Percentiles rank a stretch among this genome's conserved stretches.
phyloP scores from a whole-genome alignment of 2,888 invertebrate species.

The Cyrtodaria siliqua region DNA sequence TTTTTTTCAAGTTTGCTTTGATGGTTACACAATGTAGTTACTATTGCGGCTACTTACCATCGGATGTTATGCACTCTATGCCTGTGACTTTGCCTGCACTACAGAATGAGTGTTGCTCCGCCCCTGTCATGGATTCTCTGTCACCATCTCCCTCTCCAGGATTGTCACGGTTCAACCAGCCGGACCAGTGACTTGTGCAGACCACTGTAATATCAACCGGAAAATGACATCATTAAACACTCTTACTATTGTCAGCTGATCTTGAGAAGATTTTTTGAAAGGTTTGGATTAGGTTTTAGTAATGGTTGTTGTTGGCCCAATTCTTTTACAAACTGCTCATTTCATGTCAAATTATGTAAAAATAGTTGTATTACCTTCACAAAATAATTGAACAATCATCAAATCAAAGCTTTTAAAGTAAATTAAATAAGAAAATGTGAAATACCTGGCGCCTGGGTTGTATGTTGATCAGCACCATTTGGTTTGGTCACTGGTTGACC shows the following conservation, averaged over 20 bases:
- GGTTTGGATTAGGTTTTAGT: too few species aligned
- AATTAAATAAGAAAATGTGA: not conserved
- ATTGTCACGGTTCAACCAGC: constrained; percentile 68
- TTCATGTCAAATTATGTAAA: too few species aligned
- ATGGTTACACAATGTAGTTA: too few species aligned
- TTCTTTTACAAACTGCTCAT: too few species aligned
- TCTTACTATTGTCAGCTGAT: too few species aligned
- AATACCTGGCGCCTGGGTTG: not conserved
- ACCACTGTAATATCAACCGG: too few species aligned
- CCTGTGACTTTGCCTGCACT: constrained; percentile 74
- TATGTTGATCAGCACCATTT: constrained; percentile 8
- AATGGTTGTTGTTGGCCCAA: too few species aligned
- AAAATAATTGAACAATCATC: not conserved
- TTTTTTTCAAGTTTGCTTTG: too few species aligned
- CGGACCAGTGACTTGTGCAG: constrained; percentile 61
- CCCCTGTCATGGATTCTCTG: constrained; percentile 32
- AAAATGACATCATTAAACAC: too few species aligned
- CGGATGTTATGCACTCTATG: constrained; percentile 73
- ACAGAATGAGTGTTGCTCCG: constrained; percentile 67
- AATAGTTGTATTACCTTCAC: too few species aligned
- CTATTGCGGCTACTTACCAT: too few species aligned
- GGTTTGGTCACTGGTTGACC: constrained; percentile 19
- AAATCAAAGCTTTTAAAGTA: not conserved
- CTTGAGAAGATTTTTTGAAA: too few species aligned
- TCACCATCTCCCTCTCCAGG: constrained; percentile 57